phyloP scores from a whole-genome alignment of 2,888 invertebrate genomes.

The Noctua fimbriata region DNA sequence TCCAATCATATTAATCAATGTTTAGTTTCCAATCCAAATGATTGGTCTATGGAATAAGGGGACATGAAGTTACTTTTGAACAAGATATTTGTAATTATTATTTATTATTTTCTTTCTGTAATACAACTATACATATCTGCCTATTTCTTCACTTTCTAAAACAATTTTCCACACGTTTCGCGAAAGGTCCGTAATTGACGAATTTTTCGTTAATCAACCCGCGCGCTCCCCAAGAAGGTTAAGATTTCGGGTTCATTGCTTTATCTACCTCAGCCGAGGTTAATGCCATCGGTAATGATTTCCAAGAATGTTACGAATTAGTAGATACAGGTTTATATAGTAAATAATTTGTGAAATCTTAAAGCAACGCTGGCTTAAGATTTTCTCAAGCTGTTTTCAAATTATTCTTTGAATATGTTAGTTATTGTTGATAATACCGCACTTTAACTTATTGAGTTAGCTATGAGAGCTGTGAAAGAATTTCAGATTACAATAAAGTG shows the following conservation, averaged over 20 bases:
- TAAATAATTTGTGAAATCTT: not conserved
- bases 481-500: not conserved
- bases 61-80: not conserved
- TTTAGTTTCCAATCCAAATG: not conserved
- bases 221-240: conserved; percentile 10
- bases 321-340: not conserved
- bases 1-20: not conserved
- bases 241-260: conserved; percentile 34
- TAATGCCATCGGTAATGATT: conserved; percentile 5
- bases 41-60: not conserved
- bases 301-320: conserved; percentile 3
- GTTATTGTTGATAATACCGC: not conserved
- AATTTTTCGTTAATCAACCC: conserved; percentile 48
- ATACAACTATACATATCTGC: not conserved
- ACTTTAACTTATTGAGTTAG: no score
- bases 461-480: not conserved
- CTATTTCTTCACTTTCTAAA: not conserved
- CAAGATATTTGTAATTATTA: no score
- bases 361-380: not conserved
- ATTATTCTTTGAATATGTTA: not conserved
- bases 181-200: conserved; percentile 19
- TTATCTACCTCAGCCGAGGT: not conserved
- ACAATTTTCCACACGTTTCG: conserved; percentile 35
- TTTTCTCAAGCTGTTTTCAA: not conserved
- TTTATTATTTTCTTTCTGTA: not conserved